Base-by-base conservation (phyloP, 2,113 vertebrate species). In the Actinemys pallida region DNA sequence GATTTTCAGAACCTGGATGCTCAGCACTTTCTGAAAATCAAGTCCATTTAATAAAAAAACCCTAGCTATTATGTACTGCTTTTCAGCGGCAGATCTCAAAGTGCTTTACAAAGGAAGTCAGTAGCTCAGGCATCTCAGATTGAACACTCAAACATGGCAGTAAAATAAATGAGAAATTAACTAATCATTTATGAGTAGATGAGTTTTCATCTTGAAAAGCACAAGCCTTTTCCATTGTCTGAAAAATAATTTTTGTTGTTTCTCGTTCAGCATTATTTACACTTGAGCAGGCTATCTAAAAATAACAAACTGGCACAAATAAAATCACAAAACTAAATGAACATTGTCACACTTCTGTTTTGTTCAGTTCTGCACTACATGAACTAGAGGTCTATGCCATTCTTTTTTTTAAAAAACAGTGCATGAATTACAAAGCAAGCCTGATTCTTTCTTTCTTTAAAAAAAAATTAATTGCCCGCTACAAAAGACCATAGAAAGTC, bases 251-350 rank as follows among this genome's bases (percentile, higher is more conserved):
- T 19, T 17, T 85, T 83, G 86, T 16, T 13, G 49, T 27, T 94
- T 96, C 65, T 72, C 10, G 19, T 94, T 96, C 89, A 94, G 69
- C 65, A 25, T 72, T 90, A 31, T 65, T 88, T 95, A 91, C 89
- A 96, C 94, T 31, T 39, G 49, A 93, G 56, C 92, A 95, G 94
- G 90, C 94, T 95, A 87, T 91, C 87, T 88, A 86, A 86, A 88
- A 94, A 92, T 79, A 94, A 79, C 10, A 93, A 90, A 35, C 42
- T 69, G 16, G 29, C 93, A 76, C 86, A 72, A 72, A 39, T 94
- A 90, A 92, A 95, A 93, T 54, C 57, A 90, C 83, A 94, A 88
- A 12, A 76, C 65, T 49, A 3, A 50, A 65, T 75, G 87, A 94
- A 85, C 81, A 95, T 81, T 56, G 25, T 92, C 57, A 83, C 50